Evolutionary conservation across 2,888 invertebrate species (phyloP), one percentile per base, ranked within the genome.

Genomic region (Scotopteryx bipunctaria): DNA sequence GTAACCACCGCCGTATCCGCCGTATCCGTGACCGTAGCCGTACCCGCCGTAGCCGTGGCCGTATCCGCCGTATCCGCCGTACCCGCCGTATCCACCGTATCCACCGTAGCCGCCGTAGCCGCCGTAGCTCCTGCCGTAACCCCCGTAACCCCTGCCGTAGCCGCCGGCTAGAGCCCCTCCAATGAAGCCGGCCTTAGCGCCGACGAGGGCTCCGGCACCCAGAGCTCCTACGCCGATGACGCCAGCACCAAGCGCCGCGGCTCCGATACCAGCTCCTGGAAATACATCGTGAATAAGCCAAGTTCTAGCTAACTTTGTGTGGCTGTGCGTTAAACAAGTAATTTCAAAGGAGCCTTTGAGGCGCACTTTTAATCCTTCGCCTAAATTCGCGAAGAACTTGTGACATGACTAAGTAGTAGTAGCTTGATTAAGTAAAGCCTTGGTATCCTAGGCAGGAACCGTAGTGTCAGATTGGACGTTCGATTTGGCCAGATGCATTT

Each of bases 161-260:
- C 66, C 46, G n/a, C 80, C 70, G 1, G 77, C 85, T 4, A 87
- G 21, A 1, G 82, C 86, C 0, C 88, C 88, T 0, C 88, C 88
- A 9, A 89, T 37, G 9, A 86, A 64, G 2, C 88, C 88, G 19
- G 80, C 81, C 47, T 79, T 80, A 57, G 78, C 82, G 1, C 84
- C 84, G 6, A 85, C 35, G 0, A 83, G 54, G 0, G 71, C 68
- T 0, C 79, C 81, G 0, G 71, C 75, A 2, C 82, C 77, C 1
- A 76, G 35, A 0, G 69, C 66, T 2, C 81, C 81, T 1, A 72
- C 76, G 1, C 82, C 78, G 0, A 75, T 48, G 3, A 31, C 49
- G 8, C 50, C 50, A 0, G 17, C 29, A 1, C 49, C 49, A 3
- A 50, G 37, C 5, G 19, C 41, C 1, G 29, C 42, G 6, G 19